Evolutionary conservation across 2,797 vertebrate genomes (phyloP), one percentile per base, ranked within the genome.

Genomic region (Naso thynnoides): DNA sequence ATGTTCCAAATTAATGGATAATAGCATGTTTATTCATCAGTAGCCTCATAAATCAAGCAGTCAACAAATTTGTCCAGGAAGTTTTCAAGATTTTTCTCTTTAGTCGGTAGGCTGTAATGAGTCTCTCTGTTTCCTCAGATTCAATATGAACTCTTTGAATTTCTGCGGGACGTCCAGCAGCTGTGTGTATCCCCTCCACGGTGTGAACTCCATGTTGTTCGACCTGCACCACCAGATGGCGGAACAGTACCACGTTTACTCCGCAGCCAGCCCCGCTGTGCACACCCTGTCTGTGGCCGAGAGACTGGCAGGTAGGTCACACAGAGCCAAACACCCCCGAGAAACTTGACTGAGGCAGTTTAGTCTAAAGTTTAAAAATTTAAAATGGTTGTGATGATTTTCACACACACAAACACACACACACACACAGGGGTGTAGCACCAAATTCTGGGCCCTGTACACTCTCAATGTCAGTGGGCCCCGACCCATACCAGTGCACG

Each of bases 231-330:
- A 92, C 59, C 94, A 93, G 90, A 76, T 92, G 93, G 88, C 90
- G 38, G 85, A 90, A 33, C 92, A 91, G 73, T 92, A 93, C 85
- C 92, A 84, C 64, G 52, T 85, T 24, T 91, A 82, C 47, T 75
- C 88, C 0, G 57, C 89, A 1, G 77, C 79, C 21, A 59, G 75
- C 11, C 82, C 92, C 4, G n/a, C 84, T 0, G 84, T 76, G 45
- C 90, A 92, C 56, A 83, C 91, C 2, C 81, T 93, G 4, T 92
- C 93, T 15, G 86, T 94, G 61, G 94, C 93, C 0, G 94, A 96
- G 86, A 93, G 91, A 29, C 91, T 96, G 63, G 94, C 95, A 87
- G 95, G 95, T 96, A 56, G 66, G 83, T 81, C 29, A 3, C 1
- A 16, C 23, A 36, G 3, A 56, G 18, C 5, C 19, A 0, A 8